These are phyloP conservation scores for Nesometra sesokonis DNA, from an alignment of 35 echinoderm and acorn worm species.

Conservation along the genomic window DNA sequence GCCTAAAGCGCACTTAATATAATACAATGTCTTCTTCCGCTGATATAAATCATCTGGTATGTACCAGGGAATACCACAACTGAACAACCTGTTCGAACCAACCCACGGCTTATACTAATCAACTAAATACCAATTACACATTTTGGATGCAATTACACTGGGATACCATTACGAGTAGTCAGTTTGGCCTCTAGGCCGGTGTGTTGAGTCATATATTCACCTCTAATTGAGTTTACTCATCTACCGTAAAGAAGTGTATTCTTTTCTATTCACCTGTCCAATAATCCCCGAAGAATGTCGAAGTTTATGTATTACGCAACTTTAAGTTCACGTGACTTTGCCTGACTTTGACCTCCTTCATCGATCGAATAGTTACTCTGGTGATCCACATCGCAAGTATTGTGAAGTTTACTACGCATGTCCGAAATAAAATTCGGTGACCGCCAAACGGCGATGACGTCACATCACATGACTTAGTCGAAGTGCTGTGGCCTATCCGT, in stretches of 20 bases:
- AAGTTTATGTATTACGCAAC: not conserved
- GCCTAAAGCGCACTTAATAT: no score
- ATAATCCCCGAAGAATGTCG: not conserved
- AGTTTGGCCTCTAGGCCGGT: not conserved
- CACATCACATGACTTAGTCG: not conserved
- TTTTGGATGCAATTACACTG: not conserved
- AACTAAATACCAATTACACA: not conserved
- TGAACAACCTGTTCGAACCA: no score
- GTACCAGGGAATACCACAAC: no score
- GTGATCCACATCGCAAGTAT: not conserved
- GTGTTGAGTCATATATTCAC: not conserved
- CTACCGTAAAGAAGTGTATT: not conserved
- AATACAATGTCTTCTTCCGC: no score
- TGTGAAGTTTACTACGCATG: not conserved
- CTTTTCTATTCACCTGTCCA: not conserved
- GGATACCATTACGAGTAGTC: not conserved
- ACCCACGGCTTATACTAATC: not conserved
- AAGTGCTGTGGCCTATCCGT: not conserved
- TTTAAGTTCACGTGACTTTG: not conserved
- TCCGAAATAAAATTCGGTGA: not conserved
- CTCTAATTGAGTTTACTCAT: not conserved
- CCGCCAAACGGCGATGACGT: not conserved
- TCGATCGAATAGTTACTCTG: not conserved
- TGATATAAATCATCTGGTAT: no score
- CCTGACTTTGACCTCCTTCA: not conserved